phyloP scores from a whole-genome alignment of 2,797 vertebrate genomes.

The Sarcophilus harrisii region DNA sequence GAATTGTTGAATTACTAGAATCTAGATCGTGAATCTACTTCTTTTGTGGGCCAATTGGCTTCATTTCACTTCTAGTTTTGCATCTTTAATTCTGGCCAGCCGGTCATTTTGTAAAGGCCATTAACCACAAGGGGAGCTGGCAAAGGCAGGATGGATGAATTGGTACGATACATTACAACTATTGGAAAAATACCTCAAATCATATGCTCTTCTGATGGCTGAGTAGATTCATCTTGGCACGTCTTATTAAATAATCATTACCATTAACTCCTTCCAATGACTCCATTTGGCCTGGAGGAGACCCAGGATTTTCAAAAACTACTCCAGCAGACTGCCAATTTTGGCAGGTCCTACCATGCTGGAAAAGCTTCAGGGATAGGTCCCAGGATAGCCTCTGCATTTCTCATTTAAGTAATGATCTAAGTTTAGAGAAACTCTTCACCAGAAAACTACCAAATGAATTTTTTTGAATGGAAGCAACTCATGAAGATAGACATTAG shows the following conservation, averaged over 20 bases:
- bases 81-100: background rate
- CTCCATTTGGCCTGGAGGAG: background rate
- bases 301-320: background rate
- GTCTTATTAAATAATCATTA: background rate
- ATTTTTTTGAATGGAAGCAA: background rate
- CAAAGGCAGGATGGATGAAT: background rate
- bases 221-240: background rate
- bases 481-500: background rate
- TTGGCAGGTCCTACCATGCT: background rate
- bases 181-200: background rate
- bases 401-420: background rate
- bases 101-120: background rate
- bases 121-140: background rate
- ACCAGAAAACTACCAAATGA: background rate
- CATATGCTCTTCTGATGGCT: background rate
- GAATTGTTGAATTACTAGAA: background rate
- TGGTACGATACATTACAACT: background rate
- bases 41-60: background rate
- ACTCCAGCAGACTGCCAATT: background rate
- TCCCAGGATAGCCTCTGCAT: background rate
- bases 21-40: background rate
- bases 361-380: background rate
- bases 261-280: background rate
- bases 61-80: background rate
- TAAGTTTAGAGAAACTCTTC: background rate